Evolutionary conservation across 1,140 invertebrate species (phyloP).

Genomic region (Galleria mellonella): DNA sequence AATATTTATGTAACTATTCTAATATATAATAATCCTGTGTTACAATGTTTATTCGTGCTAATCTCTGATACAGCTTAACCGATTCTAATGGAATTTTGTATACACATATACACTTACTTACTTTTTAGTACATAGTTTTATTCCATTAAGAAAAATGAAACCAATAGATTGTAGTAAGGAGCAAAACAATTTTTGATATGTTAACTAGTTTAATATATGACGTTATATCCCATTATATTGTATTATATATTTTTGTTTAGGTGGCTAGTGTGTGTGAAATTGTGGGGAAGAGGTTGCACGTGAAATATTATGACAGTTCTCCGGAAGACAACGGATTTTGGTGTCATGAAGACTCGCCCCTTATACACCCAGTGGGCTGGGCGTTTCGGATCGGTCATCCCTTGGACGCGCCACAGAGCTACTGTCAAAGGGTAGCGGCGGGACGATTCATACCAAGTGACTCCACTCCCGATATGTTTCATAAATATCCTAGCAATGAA

Average conservation of each 20-base stretch:
- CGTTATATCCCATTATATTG: too few species aligned
- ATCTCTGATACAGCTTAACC: too few species aligned
- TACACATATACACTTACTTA: too few species aligned
- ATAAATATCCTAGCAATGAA: conserved; percentile 51
- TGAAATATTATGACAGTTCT: conserved; percentile 91
- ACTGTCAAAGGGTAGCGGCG: conserved; percentile 79
- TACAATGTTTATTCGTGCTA: too few species aligned
- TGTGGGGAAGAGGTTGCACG: conserved; percentile 91
- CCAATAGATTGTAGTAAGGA: too few species aligned
- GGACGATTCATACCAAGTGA: conserved; percentile 81
- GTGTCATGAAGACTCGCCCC: conserved; percentile 95
- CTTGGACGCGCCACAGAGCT: conserved; percentile 86
- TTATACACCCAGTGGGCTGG: conserved; percentile 98
- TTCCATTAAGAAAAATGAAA: too few species aligned
- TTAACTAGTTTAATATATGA: too few species aligned
- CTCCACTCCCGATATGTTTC: conserved; percentile 77
- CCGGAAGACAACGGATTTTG: conserved; percentile 91
- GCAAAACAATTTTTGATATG: too few species aligned
- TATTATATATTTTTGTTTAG: conserved; percentile 40
- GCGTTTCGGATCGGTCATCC: conserved; percentile 90
- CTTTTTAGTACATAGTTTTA: too few species aligned
- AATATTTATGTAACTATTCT: too few species aligned
- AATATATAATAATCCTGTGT: too few species aligned
- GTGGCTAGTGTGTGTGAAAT: conserved; percentile 91
- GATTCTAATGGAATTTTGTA: too few species aligned